Evolutionary conservation across 2,888 invertebrate species (phyloP).

Genomic region (Hydrotaea cyrtoneurina): DNA sequence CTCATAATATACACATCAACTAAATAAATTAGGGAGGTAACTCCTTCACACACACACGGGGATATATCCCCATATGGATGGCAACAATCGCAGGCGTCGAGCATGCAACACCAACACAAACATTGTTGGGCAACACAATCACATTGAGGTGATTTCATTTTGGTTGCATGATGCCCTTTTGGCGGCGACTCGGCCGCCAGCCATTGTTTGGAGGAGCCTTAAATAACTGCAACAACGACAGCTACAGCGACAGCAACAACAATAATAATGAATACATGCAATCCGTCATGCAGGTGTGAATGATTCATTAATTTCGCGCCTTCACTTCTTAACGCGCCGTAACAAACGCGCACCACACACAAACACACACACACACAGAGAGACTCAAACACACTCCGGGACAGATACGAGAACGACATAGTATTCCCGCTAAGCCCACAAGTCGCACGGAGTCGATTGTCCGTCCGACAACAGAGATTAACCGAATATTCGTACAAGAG

Average conservation of each 20-base stretch:
- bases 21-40: slow-evolving; percentile 77
- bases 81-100: not conserved
- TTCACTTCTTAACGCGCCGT: slow-evolving; percentile 71
- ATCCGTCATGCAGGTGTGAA: slow-evolving; percentile 81
- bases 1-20: slow-evolving; percentile 75
- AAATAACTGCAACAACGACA: slow-evolving; percentile 16
- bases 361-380: not conserved
- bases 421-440: not conserved
- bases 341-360: slow-evolving; percentile 55
- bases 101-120: slow-evolving; percentile 21
- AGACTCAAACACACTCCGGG: slow-evolving; percentile 41
- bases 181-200: slow-evolving; percentile 19
- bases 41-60: slow-evolving; percentile 72
- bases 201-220: slow-evolving; percentile 51
- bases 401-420: slow-evolving; percentile 39
- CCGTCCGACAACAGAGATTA: slow-evolving; percentile 47
- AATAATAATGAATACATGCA: slow-evolving; percentile 70
- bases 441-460: not conserved
- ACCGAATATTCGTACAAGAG: slow-evolving; percentile 31
- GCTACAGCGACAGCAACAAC: slow-evolving; percentile 29
- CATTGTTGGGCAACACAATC: slow-evolving; percentile 62
- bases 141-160: slow-evolving; percentile 59
- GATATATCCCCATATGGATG: slow-evolving; percentile 64
- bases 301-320: slow-evolving; percentile 80
- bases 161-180: not conserved